Percentiles rank a stretch among this genome's conserved stretches.
Conservation (phyloP, 2,797 vertebrate genomes). For the Melopsittacus undulatus region DNA sequence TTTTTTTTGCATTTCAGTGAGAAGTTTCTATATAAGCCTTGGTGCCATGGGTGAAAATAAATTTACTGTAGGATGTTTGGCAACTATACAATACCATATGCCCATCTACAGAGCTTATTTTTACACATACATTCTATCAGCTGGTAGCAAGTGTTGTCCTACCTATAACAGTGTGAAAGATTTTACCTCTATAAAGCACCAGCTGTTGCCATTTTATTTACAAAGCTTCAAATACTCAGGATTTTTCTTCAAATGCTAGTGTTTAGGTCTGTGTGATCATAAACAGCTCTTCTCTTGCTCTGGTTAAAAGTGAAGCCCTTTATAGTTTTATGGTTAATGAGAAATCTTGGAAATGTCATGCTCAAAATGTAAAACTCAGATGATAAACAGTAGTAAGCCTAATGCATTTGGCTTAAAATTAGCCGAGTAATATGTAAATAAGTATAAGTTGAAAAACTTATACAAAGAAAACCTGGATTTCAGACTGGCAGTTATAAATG, state of each 20-base stretch:
- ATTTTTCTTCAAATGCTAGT: not conserved
- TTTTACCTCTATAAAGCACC: not conserved
- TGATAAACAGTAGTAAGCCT: not conserved
- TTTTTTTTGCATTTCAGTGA: not conserved
- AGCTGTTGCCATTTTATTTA: not conserved
- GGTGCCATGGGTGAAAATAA: not conserved
- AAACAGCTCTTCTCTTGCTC: not conserved
- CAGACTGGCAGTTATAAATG: not conserved
- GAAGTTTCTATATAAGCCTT: not conserved
- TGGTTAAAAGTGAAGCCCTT: not conserved
- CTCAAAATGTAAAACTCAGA: not conserved
- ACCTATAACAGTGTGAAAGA: not conserved
- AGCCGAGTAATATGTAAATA: not conserved
- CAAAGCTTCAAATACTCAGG: not conserved
- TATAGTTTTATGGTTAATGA: conserved; percentile 15
- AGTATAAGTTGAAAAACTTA: not conserved
- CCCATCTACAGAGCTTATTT: not conserved
- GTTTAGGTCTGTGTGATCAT: not conserved
- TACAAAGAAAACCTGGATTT: not conserved
- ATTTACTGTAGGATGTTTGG: not conserved
- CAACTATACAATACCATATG: not conserved
- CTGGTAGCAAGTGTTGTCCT: not conserved
- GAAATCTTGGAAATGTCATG: not conserved
- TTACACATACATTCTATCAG: not conserved
- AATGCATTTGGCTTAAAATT: conserved; percentile 2